phyloP scores from a whole-genome alignment of 1,140 invertebrate species.

The Branchinecta lynchi region DNA sequence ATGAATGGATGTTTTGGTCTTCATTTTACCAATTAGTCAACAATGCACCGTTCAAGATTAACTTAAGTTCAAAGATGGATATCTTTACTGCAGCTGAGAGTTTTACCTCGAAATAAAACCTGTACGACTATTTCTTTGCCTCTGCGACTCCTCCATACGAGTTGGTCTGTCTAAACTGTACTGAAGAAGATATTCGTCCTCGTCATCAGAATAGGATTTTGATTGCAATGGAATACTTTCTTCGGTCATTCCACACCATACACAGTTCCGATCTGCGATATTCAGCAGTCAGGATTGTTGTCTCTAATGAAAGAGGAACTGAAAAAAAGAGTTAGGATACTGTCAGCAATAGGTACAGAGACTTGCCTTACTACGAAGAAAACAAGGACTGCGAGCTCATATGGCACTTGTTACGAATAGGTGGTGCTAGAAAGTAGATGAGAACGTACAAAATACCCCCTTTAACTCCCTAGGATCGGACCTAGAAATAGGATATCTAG shows the following conservation, averaged over 20 bases:
- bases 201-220: constrained; percentile 26
- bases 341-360: too few relatives aligned
- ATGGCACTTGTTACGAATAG: too few relatives aligned
- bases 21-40: not conserved
- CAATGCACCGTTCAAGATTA: not conserved
- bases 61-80: not conserved
- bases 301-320: too few relatives aligned
- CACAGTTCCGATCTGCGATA: too few relatives aligned
- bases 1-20: not conserved
- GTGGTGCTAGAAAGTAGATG: too few relatives aligned
- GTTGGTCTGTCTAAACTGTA: not conserved
- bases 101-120: not conserved
- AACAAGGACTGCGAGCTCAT: too few relatives aligned
- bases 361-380: too few relatives aligned
- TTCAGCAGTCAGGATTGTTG: too few relatives aligned
- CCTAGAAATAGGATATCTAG: too few relatives aligned
- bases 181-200: constrained; percentile 11
- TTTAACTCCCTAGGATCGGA: too few relatives aligned
- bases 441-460: too few relatives aligned
- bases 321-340: too few relatives aligned
- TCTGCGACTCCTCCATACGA: constrained; percentile 1
- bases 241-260: constrained; percentile 4
- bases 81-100: not conserved
- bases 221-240: constrained; percentile 23
- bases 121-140: not conserved